These are phyloP conservation scores for Leptobrachium leishanense DNA, from an alignment of 2,113 vertebrate species.

Conservation along the genomic window DNA sequence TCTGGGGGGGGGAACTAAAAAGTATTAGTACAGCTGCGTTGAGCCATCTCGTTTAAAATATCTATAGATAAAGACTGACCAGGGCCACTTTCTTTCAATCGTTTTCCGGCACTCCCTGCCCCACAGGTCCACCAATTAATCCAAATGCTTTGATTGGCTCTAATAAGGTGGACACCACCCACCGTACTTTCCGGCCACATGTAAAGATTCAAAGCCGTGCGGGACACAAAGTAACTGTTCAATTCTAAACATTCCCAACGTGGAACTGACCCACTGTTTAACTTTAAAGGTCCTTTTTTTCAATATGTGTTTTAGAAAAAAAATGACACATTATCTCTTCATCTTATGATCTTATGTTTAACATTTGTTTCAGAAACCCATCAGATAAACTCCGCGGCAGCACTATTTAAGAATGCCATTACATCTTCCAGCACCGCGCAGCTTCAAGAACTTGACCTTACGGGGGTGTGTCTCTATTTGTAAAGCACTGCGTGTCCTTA, in stretches of 20 bases:
- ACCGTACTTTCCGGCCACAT: conserved; percentile 17
- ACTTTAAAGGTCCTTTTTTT: conserved; percentile 29
- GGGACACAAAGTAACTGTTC: conserved; percentile 40
- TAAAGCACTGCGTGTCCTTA: conserved; percentile 34
- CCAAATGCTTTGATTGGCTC: conserved; percentile 32
- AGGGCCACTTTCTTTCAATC: conserved; percentile 15
- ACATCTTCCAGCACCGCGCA: conserved; percentile 37
- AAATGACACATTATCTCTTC: conserved; percentile 32
- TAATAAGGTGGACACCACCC: conserved; percentile 34
- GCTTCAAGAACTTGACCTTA: conserved; percentile 35
- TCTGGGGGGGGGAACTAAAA: not conserved
- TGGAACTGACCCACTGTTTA: conserved; percentile 44
- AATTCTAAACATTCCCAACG: conserved; percentile 35
- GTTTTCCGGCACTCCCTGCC: conserved; percentile 17
- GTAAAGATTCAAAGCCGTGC: conserved; percentile 30
- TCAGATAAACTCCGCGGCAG: conserved; percentile 22
- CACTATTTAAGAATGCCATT: conserved; percentile 40
- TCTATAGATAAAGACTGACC: conserved; percentile 16
- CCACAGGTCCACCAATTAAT: conserved; percentile 43
- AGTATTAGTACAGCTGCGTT: not conserved
- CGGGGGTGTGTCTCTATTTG: conserved; percentile 24
- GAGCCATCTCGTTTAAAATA: conserved; percentile 21
- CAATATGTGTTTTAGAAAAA: conserved; percentile 15
- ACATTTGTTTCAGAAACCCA: conserved; percentile 33
- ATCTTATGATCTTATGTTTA: conserved; percentile 28